Conservation (phyloP, 2,888 invertebrate species). For the Drosophila percnosoma region DNA sequence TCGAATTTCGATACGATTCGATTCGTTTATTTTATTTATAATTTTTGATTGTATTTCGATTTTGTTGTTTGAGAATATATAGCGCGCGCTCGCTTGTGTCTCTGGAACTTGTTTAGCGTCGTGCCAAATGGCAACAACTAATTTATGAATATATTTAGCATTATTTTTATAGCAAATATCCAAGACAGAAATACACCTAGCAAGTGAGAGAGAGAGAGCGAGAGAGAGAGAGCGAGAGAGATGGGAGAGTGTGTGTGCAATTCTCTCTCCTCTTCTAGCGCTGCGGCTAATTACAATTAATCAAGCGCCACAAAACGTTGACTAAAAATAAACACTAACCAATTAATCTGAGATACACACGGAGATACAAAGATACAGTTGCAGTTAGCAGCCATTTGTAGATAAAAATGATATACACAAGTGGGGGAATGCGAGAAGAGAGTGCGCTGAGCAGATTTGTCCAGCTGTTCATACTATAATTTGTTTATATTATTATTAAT, state of each 20-base stretch:
- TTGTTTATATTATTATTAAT: neutral
- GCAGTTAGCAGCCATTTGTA: conserved; percentile 8
- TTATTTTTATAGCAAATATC: conserved; percentile 56
- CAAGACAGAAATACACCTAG: conserved; percentile 3
- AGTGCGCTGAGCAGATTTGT: neutral
- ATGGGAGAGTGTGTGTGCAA: conserved; percentile 7
- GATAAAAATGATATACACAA: neutral
- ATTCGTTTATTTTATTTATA: conserved; percentile 12
- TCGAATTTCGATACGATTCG: conserved; percentile 13
- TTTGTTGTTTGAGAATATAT: neutral
- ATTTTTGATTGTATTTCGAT: conserved; percentile 24
- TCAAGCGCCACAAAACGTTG: conserved; percentile 62
- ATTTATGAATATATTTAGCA: conserved; percentile 59
- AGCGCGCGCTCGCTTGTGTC: neutral
- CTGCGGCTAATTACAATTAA: conserved; percentile 59
- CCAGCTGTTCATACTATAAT: neutral
- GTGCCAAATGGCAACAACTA: conserved; percentile 76
- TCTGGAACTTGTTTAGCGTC: conserved; percentile 55
- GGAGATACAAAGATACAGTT: conserved; percentile 42
- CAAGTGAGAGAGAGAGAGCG: conserved; percentile 3
- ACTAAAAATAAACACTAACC: conserved; percentile 79
- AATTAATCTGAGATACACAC: conserved; percentile 62
- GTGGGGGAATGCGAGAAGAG: neutral
- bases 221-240: conserved; percentile 8
- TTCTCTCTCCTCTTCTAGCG: neutral